Evolutionary conservation across 2,797 vertebrate species (phyloP).

Genomic region (Epinephelus awoara): DNA sequence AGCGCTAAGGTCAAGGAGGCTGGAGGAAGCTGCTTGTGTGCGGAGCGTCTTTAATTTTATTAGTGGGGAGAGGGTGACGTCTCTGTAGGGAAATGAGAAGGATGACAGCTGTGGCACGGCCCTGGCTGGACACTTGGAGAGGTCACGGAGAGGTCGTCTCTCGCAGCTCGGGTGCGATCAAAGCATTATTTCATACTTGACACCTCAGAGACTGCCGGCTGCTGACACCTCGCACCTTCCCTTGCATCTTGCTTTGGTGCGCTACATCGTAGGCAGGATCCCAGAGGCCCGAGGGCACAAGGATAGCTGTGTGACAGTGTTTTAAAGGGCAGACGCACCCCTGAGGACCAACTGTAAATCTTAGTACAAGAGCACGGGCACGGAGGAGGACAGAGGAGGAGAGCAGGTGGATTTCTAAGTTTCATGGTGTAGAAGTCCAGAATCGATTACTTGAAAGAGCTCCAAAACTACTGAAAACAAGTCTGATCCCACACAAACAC

Average conservation of each 20-base stretch:
- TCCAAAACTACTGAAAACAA: conserved; percentile 7
- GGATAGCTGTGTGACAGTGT: conserved; percentile 65
- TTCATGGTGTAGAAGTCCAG: conserved; percentile 15
- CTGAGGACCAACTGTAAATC: conserved; percentile 63
- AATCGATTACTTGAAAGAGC: conserved; percentile 16
- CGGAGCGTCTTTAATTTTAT: conserved; percentile 69
- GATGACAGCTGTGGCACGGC: conserved; percentile 62
- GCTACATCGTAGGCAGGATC: conserved; percentile 37
- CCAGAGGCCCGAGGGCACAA: conserved; percentile 42
- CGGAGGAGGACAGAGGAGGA: conserved; percentile 21
- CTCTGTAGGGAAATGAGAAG: conserved; percentile 71
- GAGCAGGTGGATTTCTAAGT: conserved; percentile 25
- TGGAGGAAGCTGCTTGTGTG: conserved; percentile 41
- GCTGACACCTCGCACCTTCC: conserved; percentile 54
- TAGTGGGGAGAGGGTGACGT: conserved; percentile 47
- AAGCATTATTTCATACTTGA: conserved; percentile 77
- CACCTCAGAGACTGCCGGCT: conserved; percentile 67
- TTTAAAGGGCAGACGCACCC: conserved; percentile 73
- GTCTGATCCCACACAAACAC: background rate
- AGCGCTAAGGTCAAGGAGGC: conserved; percentile 66
- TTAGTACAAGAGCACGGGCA: conserved; percentile 44
- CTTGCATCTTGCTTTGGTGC: conserved; percentile 47
- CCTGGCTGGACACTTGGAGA: conserved; percentile 47
- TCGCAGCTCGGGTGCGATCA: conserved; percentile 57
- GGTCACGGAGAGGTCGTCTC: conserved; percentile 64